These are phyloP conservation scores for Podabrus alpinus DNA, from an alignment of 2,888 invertebrate species.

Conservation along the genomic window DNA sequence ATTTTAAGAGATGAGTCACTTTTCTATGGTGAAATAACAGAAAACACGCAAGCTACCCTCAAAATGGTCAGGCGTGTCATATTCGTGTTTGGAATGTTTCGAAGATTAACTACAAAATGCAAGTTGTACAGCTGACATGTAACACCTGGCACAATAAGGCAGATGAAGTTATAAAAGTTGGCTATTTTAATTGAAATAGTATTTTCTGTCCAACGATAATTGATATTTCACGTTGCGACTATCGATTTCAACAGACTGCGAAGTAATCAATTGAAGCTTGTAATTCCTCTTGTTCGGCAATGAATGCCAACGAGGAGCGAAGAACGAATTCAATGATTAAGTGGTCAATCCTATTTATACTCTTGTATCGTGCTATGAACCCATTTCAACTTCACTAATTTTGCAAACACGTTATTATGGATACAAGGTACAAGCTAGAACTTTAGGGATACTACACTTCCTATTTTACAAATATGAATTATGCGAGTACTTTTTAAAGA, in stretches of 20 bases:
- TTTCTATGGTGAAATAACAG: conserved; percentile 18
- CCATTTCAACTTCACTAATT: conserved; percentile 16
- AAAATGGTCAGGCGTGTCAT: conserved; percentile 37
- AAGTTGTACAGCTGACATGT: conserved; percentile 15
- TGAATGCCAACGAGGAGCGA: conserved; percentile 27
- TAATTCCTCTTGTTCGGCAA: conserved; percentile 22
- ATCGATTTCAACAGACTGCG: conserved; percentile 24
- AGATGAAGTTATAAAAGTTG: conserved; percentile 8
- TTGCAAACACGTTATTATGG: conserved; percentile 10
- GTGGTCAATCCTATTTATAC: conserved; percentile 28
- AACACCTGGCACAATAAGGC: conserved; percentile 16
- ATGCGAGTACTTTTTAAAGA: background rate
- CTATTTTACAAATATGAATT: background rate
- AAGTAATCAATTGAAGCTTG: conserved; percentile 25
- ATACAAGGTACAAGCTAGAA: conserved; percentile 11
- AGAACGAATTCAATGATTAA: conserved; percentile 28
- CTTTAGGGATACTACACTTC: background rate
- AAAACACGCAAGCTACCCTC: conserved; percentile 29
- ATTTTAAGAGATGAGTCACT: conserved; percentile 32
- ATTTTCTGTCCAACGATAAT: conserved; percentile 15
- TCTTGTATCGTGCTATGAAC: conserved; percentile 22
- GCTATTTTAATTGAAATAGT: conserved; percentile 8
- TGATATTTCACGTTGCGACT: conserved; percentile 23
- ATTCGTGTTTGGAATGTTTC: conserved; percentile 37
- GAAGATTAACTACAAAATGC: conserved; percentile 28